Evolutionary conservation across 2,797 vertebrate species (phyloP).

Genomic region (Premnoplex brunnescens): DNA sequence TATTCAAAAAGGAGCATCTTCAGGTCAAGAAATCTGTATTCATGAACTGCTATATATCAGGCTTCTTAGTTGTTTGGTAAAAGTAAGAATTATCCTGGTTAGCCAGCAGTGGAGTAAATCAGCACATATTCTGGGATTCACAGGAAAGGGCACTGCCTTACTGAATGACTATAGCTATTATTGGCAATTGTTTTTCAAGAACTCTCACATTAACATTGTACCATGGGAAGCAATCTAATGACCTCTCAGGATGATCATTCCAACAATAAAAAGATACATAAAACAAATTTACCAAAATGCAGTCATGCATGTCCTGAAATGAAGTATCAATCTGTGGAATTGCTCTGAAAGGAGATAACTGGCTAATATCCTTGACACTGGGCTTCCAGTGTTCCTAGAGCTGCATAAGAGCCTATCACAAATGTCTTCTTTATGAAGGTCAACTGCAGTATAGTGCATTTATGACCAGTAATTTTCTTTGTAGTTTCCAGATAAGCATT

Average conservation of each 20-base stretch:
- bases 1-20: background rate
- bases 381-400: background rate
- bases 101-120: background rate
- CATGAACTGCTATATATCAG: background rate
- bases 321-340: background rate
- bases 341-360: background rate
- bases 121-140: background rate
- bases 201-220: background rate
- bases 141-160: background rate
- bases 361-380: background rate
- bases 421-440: slow-evolving; percentile 20
- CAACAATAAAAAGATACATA: slow-evolving; percentile 21
- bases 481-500: slow-evolving; percentile 15
- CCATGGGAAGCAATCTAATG: background rate
- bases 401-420: background rate
- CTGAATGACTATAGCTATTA: background rate
- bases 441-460: background rate
- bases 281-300: slow-evolving; percentile 37
- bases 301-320: background rate
- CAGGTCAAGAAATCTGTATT: background rate
- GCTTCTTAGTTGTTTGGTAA: background rate
- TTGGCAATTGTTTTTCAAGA: slow-evolving; percentile 18
- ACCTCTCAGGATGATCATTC: slow-evolving; percentile 12
- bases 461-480: slow-evolving; percentile 33
- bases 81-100: background rate